Evolutionary conservation across 2,797 vertebrate species (phyloP).

Genomic region (Manis javanica): DNA sequence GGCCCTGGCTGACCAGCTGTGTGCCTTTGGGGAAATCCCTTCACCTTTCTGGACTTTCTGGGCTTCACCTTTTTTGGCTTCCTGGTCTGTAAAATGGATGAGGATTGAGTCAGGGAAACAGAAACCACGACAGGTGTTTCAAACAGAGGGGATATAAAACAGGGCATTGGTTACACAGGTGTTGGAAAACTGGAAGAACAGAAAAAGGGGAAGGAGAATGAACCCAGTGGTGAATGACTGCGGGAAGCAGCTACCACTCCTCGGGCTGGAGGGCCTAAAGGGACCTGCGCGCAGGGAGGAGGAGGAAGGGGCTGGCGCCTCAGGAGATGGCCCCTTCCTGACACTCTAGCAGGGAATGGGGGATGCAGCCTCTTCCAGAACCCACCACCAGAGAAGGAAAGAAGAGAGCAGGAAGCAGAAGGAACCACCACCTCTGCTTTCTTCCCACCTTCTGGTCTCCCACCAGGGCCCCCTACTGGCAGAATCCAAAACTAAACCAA

Average conservation of each 20-base stretch:
- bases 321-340: neutral
- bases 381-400: neutral
- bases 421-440: neutral
- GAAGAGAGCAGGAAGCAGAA: neutral
- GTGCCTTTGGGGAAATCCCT: conserved; percentile 30
- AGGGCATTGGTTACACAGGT: conserved; percentile 37
- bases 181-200: conserved; percentile 26
- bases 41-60: conserved; percentile 35
- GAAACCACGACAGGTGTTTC: conserved; percentile 62
- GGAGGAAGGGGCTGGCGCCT: neutral
- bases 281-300: neutral
- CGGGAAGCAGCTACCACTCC: neutral
- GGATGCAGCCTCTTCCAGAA: neutral
- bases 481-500: neutral
- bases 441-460: neutral
- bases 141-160: conserved; percentile 18
- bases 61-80: conserved; percentile 40
- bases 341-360: neutral
- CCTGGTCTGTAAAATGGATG: conserved; percentile 32
- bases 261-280: neutral
- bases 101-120: conserved; percentile 54
- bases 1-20: neutral
- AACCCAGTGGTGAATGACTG: neutral
- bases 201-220: conserved; percentile 44
- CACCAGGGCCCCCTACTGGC: neutral